Conservation (phyloP, 1,140 invertebrate species). For the Antheraea pernyi region DNA sequence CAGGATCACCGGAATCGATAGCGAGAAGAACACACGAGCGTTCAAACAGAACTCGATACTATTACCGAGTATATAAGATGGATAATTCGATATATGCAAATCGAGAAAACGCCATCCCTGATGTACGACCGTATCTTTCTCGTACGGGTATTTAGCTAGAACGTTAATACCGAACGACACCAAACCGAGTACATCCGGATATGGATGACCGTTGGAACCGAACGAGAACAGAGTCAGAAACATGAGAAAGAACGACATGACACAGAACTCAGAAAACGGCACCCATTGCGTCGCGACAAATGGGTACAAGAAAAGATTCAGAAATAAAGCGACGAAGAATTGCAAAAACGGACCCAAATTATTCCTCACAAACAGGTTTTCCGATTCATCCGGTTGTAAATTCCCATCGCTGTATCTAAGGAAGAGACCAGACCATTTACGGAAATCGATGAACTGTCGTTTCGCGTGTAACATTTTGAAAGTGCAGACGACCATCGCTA, state of each 20-base stretch:
- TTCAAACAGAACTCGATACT: conserved; percentile 92
- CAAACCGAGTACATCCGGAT: conserved; percentile 85
- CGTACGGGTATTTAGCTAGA: conserved; percentile 91
- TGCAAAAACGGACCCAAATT: conserved; percentile 89
- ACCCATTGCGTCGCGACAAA: conserved; percentile 88
- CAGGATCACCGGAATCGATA: conserved; percentile 87
- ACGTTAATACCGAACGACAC: conserved; percentile 90
- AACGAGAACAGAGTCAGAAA: conserved; percentile 88
- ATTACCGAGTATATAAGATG: conserved; percentile 88
- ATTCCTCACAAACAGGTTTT: conserved; percentile 90
- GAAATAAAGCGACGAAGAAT: conserved; percentile 87
- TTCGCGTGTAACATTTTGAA: conserved; percentile 89
- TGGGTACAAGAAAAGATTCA: conserved; percentile 88
- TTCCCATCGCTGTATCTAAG: conserved; percentile 84
- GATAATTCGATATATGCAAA: conserved; percentile 88
- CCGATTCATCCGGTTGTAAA: conserved; percentile 87
- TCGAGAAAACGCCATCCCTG: conserved; percentile 90
- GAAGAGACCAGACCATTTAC: conserved; percentile 89
- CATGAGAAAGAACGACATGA: conserved; percentile 86
- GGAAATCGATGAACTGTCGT: conserved; percentile 86
- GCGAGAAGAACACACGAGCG: conserved; percentile 87
- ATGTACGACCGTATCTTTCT: conserved; percentile 88
- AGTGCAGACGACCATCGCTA: conserved; percentile 87
- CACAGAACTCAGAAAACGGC: conserved; percentile 90
- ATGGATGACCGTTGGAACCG: conserved; percentile 76